Percentiles rank a stretch among this genome's conserved stretches.
Evolutionary conservation across 37 sponge, comb jelly and placozoan species (phyloP).

Genomic region (Oscarella lobularis): DNA sequence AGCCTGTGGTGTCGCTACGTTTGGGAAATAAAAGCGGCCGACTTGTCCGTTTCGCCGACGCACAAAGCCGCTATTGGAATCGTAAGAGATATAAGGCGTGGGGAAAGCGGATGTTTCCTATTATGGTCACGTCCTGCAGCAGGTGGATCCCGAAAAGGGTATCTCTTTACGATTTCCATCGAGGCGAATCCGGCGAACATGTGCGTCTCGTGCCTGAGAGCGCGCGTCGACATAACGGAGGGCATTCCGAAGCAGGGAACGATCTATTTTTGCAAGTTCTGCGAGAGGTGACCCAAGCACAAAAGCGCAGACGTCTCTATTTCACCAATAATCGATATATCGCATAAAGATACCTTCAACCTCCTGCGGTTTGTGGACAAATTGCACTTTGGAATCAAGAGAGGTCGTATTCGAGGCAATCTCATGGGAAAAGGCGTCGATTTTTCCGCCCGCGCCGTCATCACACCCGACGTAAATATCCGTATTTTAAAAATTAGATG

Average conservation of each 20-base stretch:
- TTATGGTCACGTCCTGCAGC: slow-evolving; percentile 50
- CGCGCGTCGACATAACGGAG: slow-evolving; percentile 81
- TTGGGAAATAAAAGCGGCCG: slow-evolving; percentile 98
- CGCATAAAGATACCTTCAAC: no score
- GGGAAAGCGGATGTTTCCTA: no score
- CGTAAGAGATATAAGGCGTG: no score
- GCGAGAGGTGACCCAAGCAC: no score
- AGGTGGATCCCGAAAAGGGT: slow-evolving; percentile 94
- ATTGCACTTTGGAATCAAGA: slow-evolving; percentile 21
- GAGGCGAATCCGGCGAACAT: slow-evolving; percentile 86
- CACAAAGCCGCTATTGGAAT: slow-evolving; percentile 86
- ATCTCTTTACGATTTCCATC: slow-evolving; percentile 97
- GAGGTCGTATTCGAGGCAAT: slow-evolving; percentile 22
- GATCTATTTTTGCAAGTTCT: slow-evolving; percentile 81
- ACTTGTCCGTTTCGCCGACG: slow-evolving; percentile 89
- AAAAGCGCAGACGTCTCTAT: no score
- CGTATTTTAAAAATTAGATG: no score
- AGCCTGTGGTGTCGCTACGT: slow-evolving; percentile 39
- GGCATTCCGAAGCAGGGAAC: slow-evolving; percentile 68
- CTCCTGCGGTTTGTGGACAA: no score
- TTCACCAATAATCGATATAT: no score
- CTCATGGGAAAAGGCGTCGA: slow-evolving; percentile 34
- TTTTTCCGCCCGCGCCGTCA: slow-evolving; percentile 27
- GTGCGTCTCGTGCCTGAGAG: slow-evolving; percentile 85
- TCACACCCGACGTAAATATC: slow-evolving; percentile 18